Conservation (phyloP, 2,797 vertebrate species). For the Ataeniobius toweri region DNA sequence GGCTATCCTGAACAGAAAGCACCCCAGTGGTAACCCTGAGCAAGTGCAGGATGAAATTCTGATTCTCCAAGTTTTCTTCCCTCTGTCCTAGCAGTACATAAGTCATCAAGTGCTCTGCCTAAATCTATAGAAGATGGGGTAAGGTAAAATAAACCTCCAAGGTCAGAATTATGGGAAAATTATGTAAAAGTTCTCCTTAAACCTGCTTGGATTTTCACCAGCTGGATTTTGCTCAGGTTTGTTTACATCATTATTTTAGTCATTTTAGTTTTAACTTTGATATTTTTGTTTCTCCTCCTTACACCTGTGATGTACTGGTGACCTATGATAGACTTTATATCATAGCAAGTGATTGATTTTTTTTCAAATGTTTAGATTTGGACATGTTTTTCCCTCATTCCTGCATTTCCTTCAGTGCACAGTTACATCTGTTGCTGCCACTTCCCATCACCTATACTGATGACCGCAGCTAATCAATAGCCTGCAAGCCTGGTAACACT, state of each 20-base stretch:
- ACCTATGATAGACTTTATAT: no score
- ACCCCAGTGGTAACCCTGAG: background rate
- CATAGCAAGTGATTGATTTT: background rate
- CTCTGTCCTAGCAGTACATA: background rate
- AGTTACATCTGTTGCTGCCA: conserved; percentile 28
- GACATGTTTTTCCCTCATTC: background rate
- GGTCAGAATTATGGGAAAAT: background rate
- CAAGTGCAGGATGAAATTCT: no score
- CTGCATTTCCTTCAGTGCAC: background rate
- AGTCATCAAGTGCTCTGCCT: no score
- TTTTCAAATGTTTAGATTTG: background rate
- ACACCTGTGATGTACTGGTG: background rate
- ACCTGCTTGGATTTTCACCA: no score
- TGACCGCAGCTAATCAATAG: conserved; percentile 68
- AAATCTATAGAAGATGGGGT: background rate
- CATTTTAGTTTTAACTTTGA: background rate
- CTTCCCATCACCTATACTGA: conserved; percentile 63
- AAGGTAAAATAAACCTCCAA: background rate
- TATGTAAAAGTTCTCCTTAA: no score
- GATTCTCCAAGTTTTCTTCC: background rate
- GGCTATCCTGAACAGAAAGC: background rate
- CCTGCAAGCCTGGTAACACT: conserved; percentile 50
- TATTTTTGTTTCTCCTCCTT: background rate
- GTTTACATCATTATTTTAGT: background rate
- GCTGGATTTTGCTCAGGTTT: background rate